Percentiles rank a stretch among this genome's conserved stretches.
These are phyloP conservation scores for Oceanodroma tethys DNA, from an alignment of 2,113 vertebrate species.

Conservation along the genomic window DNA sequence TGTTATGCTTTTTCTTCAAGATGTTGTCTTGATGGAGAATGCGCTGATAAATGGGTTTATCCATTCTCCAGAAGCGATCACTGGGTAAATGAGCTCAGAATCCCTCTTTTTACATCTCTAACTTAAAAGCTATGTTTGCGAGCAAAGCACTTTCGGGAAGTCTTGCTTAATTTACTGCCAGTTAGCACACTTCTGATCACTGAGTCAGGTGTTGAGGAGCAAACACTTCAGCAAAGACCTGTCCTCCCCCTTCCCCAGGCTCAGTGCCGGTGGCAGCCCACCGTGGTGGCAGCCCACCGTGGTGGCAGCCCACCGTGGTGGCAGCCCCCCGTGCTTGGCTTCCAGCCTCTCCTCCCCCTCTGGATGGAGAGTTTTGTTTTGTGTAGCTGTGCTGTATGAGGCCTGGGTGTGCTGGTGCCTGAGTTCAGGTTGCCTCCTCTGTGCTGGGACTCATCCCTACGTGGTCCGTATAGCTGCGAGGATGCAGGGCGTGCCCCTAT, in stretches of 20 bases:
- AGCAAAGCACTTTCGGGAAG: background rate
- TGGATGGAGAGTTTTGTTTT: background rate
- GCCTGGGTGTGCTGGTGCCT: background rate
- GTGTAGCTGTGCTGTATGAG: background rate
- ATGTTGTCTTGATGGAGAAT: background rate
- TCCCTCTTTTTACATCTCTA: background rate
- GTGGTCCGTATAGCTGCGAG: background rate
- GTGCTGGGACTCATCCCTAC: background rate
- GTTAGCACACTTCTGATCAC: background rate
- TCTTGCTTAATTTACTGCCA: background rate
- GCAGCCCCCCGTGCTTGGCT: background rate
- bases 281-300: too few species aligned
- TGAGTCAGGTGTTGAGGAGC: background rate
- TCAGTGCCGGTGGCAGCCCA: background rate
- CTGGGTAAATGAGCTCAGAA: background rate
- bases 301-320: too few species aligned
- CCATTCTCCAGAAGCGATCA: background rate
- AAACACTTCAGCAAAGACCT: background rate
- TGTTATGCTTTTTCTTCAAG: background rate
- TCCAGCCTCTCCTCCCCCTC: background rate
- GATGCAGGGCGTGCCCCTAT: fast-evolving
- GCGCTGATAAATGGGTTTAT: background rate
- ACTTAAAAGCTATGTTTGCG: background rate
- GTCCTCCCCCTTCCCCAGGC: background rate
- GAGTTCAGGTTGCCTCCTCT: too few species aligned